Percentiles rank a stretch among this genome's conserved stretches.
phyloP scores from a whole-genome alignment of 1,140 invertebrate species.

The Papilio xuthus region DNA sequence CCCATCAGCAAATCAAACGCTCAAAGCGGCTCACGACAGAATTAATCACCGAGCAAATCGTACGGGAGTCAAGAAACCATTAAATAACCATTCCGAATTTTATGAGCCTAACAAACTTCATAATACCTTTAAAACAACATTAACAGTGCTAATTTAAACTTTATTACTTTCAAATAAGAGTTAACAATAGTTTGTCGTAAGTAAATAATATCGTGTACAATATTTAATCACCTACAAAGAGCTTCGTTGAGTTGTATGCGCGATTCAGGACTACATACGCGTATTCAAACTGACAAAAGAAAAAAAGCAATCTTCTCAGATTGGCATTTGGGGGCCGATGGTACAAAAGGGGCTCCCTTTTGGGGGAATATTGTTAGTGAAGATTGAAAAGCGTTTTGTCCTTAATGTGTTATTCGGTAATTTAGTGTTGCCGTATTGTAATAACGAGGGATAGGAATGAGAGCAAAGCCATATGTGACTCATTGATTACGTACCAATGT shows the following conservation, averaged over 20 bases:
- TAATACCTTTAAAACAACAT: constrained; percentile 48
- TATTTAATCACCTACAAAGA: constrained; percentile 79
- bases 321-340: constrained; percentile 73
- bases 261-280: constrained; percentile 68
- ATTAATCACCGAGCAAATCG: constrained; percentile 78
- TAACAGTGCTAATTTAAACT: constrained; percentile 49
- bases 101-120: constrained; percentile 49
- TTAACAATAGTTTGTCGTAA: constrained; percentile 39
- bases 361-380: constrained; percentile 73
- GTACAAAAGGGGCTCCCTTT: constrained; percentile 71
- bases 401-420: constrained; percentile 77
- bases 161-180: constrained; percentile 45
- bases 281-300: constrained; percentile 80
- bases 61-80: constrained; percentile 77
- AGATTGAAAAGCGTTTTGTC: constrained; percentile 80
- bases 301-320: constrained; percentile 79
- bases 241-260: constrained; percentile 57
- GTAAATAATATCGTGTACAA: constrained; percentile 55
- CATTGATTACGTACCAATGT: constrained; percentile 74
- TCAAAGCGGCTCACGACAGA: constrained; percentile 49
- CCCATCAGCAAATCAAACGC: constrained; percentile 31
- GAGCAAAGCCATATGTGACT: constrained; percentile 70
- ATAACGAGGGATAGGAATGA: constrained; percentile 73
- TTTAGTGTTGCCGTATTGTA: constrained; percentile 74
- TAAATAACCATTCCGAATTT: constrained; percentile 77